Evolutionary conservation across 2,888 invertebrate genomes (phyloP).

Genomic region (Euplexia lucipara): DNA sequence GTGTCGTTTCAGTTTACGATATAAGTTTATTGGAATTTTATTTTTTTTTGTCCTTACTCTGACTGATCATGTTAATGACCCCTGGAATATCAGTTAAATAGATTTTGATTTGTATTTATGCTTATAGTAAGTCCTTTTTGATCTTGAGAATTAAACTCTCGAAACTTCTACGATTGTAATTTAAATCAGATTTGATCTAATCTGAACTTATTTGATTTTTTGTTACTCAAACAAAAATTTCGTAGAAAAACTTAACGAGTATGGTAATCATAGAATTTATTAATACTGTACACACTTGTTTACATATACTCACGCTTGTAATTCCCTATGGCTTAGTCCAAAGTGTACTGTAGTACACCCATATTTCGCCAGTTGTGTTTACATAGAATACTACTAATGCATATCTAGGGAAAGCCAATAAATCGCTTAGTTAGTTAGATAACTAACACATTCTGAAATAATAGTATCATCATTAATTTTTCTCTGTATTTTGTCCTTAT

Average conservation of each 20-base stretch:
- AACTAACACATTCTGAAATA: too few relatives aligned
- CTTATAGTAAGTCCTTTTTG: slow-evolving; percentile 10
- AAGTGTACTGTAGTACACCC: too few relatives aligned
- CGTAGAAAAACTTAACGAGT: neutral
- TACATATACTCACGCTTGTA: too few relatives aligned
- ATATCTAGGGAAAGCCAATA: too few relatives aligned
- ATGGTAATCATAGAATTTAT: slow-evolving; percentile 7
- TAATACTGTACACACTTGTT: too few relatives aligned
- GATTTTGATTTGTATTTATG: slow-evolving; percentile 7
- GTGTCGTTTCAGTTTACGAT: slow-evolving; percentile 27
- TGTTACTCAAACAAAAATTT: neutral
- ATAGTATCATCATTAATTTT: too few relatives aligned
- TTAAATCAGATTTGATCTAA: slow-evolving; percentile 12
- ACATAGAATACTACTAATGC: too few relatives aligned
- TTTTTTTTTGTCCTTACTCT: slow-evolving; percentile 12
- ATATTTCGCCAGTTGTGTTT: too few relatives aligned
- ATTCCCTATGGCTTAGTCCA: too few relatives aligned
- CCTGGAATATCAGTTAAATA: slow-evolving; percentile 10
- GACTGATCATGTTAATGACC: slow-evolving; percentile 28
- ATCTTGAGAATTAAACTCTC: slow-evolving; percentile 7
- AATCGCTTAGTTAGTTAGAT: too few relatives aligned
- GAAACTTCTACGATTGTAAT: slow-evolving; percentile 28
- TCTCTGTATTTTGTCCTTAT: too few relatives aligned
- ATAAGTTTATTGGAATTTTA: slow-evolving; percentile 13
- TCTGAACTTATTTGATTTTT: neutral